A percentile compares a stretch with the other conserved stretches of the same genome.
phyloP scores from a whole-genome alignment of 2,113 vertebrate genomes.

The Myxocyprinus asiaticus region DNA sequence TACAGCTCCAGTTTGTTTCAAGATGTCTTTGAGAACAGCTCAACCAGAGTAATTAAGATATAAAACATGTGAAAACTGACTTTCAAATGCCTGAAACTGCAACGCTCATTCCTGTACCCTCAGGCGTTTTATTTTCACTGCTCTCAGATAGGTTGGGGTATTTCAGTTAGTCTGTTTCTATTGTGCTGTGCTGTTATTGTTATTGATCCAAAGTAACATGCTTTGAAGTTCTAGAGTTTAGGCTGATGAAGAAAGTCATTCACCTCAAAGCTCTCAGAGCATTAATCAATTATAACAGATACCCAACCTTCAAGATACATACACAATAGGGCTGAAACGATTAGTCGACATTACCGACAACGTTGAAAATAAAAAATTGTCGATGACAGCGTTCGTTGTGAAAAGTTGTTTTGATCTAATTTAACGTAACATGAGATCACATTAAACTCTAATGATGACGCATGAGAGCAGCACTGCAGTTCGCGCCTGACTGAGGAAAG shows the following conservation, averaged over 20 bases:
- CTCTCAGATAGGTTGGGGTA: not conserved
- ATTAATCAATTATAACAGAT: slow-evolving; percentile 2
- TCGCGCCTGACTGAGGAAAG: no score
- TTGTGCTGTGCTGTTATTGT: slow-evolving; percentile 21
- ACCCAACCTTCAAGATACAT: no score
- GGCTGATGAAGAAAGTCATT: slow-evolving; percentile 1
- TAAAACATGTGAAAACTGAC: slow-evolving; percentile 5
- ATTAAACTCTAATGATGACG: no score
- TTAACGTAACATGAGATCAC: no score
- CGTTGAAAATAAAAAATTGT: no score
- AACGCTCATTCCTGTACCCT: not conserved
- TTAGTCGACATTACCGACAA: no score
- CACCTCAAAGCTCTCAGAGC: not conserved
- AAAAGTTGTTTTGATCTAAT: no score
- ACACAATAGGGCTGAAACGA: no score
- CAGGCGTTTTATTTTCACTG: not conserved
- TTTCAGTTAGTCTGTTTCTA: slow-evolving; percentile 6
- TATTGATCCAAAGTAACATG: slow-evolving; percentile 12
- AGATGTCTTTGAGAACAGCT: slow-evolving; percentile 16
- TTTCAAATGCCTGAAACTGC: not conserved
- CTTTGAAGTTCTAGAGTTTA: slow-evolving; percentile 11
- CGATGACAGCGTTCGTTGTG: no score
- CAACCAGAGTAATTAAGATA: slow-evolving; percentile 15
- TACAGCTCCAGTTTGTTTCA: slow-evolving; percentile 22
- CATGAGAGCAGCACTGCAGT: no score